A percentile compares a stretch with the other conserved stretches of the same genome.
phyloP scores from a whole-genome alignment of 1,140 invertebrate genomes.

The Solenopsis invicta region DNA sequence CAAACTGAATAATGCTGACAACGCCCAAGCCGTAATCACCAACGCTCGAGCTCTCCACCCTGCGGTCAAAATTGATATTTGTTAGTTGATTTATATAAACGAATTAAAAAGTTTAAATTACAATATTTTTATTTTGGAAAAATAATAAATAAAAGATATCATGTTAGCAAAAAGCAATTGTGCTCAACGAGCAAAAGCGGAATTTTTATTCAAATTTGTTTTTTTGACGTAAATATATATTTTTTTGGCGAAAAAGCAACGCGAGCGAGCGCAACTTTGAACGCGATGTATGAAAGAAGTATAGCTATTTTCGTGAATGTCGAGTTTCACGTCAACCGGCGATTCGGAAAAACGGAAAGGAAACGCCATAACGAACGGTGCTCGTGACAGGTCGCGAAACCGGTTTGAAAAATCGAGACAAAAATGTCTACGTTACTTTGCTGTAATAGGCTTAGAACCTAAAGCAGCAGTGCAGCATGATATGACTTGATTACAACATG shows the following conservation, averaged over 20 bases:
- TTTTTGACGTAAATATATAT: not conserved
- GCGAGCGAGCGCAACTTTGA: not conserved
- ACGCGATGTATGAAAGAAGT: constrained; percentile 1
- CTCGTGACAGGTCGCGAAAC: not conserved
- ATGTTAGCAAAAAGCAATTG: not conserved
- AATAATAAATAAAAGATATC: not conserved
- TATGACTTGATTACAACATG: not conserved
- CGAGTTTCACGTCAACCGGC: constrained; percentile 17
- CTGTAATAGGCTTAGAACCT: not conserved
- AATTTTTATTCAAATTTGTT: not conserved
- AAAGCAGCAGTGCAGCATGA: not conserved
- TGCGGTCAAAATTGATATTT: constrained; percentile 84
- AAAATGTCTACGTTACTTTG: not conserved
- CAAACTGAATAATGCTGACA: constrained; percentile 94
- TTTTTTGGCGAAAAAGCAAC: not conserved
- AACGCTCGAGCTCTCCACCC: constrained; percentile 94
- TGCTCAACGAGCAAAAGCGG: not conserved
- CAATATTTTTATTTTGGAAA: not conserved
- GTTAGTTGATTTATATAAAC: not conserved
- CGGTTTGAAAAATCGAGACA: not conserved
- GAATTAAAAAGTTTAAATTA: no score
- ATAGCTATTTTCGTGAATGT: constrained; percentile 22
- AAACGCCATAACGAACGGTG: constrained; percentile 15
- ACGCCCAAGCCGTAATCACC: constrained; percentile 93
- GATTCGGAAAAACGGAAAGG: not conserved